Conservation (phyloP, 2,113 vertebrate genomes). For the Myxocyprinus asiaticus region DNA sequence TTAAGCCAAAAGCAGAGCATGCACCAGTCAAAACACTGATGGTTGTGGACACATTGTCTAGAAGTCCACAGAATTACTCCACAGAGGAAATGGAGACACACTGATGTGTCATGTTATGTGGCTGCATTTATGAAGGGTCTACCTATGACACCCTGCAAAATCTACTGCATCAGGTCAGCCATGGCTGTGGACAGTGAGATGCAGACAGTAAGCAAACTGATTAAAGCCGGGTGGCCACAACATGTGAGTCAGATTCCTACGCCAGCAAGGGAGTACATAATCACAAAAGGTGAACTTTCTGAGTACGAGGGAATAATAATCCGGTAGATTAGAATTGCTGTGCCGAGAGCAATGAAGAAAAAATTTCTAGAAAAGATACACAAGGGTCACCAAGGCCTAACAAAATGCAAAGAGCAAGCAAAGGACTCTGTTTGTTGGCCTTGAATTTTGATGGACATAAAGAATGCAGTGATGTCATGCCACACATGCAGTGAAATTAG, state of each 20-base stretch:
- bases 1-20: conserved; percentile 35
- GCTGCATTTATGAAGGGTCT: neutral
- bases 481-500: conserved; percentile 26
- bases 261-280: neutral
- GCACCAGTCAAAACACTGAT: conserved; percentile 39
- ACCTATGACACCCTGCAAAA: conserved; percentile 1
- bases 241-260: neutral
- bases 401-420: conserved; percentile 44
- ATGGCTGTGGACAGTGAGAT: neutral
- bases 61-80: neutral
- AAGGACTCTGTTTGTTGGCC: conserved; percentile 48
- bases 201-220: conserved; percentile 13
- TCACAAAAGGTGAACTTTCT: conserved; percentile 32
- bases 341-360: conserved; percentile 26
- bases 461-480: conserved; percentile 6
- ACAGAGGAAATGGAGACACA: neutral
- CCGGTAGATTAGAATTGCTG: conserved; percentile 9
- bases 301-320: conserved; percentile 28
- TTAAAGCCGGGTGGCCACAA: conserved; percentile 36
- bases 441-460: conserved; percentile 27
- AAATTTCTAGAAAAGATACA: conserved; percentile 42
- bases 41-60: conserved; percentile 33
- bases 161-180: conserved; percentile 26
- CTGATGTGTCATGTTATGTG: neutral
- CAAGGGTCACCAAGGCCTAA: conserved; percentile 42